phyloP scores from a whole-genome alignment of 2,888 invertebrate genomes.

The Dryadula phaetusa region DNA sequence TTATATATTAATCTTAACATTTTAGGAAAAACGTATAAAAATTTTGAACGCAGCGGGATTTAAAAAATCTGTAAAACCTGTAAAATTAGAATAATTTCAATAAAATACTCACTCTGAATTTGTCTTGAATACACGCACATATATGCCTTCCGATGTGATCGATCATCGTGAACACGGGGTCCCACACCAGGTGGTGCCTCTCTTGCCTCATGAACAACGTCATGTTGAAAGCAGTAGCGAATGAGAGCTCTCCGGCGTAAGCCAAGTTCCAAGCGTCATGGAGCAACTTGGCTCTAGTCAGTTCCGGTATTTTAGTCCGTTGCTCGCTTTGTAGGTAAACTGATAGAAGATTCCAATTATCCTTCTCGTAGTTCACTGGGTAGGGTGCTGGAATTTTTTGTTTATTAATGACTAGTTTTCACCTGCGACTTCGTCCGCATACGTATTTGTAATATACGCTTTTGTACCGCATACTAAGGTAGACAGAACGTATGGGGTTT shows the following conservation, averaged over 20 bases:
- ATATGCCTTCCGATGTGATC: slow-evolving; percentile 91
- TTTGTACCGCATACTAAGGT: too few species aligned
- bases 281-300: slow-evolving; percentile 89
- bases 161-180: slow-evolving; percentile 92
- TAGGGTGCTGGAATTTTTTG: slow-evolving; percentile 85
- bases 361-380: slow-evolving; percentile 91
- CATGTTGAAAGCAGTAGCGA: slow-evolving; percentile 91
- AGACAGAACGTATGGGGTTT: too few species aligned
- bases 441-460: too few species aligned
- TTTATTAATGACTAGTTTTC: neutral
- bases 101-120: slow-evolving; percentile 87
- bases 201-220: slow-evolving; percentile 90
- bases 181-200: slow-evolving; percentile 91
- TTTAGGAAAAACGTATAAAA: too few species aligned
- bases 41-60: too few species aligned
- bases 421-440: too few species aligned
- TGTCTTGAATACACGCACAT: slow-evolving; percentile 84
- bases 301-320: slow-evolving; percentile 86
- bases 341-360: slow-evolving; percentile 90
- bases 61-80: too few species aligned
- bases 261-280: slow-evolving; percentile 92
- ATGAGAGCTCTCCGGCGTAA: slow-evolving; percentile 90
- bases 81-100: too few species aligned
- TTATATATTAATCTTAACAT: too few species aligned
- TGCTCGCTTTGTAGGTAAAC: slow-evolving; percentile 84